Evolutionary conservation across 2,888 invertebrate genomes (phyloP), one percentile per base, ranked within the genome.

Genomic region (Lasius fuliginosus): DNA sequence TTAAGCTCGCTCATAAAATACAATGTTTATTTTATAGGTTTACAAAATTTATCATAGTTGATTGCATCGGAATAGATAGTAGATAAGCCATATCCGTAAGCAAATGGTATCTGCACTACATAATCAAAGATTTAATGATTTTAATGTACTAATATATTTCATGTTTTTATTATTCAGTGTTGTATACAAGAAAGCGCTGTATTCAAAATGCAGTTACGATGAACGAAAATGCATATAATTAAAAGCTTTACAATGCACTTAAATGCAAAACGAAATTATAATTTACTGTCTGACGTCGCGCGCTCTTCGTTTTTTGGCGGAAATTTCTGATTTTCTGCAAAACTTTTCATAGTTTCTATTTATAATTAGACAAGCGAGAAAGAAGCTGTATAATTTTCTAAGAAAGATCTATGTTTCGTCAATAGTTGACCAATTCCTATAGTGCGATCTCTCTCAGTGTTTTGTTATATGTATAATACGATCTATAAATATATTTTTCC

Each of bases 281-380:
- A 64, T 75, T 46, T 75, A 75, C 33, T 6, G 18, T 49, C 23
- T 65, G 67, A 65, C 36, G 18, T 65, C 49, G 49, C 33, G 15
- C 23, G 15, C 23, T 74, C 12, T 76, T 49, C 36, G n/a, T 46
- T 65, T 75, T 75, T 64, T 23, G 42, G 42, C n/a, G 53, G 23
- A 49, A 75, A 53, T 53, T 49, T 46, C 30, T 64, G 46, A 75
- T 75, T 75, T 64, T 64, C 46, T 33, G 11, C 8, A 75, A 49
- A 76, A 65, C 75, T 75, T 46, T 64, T 6, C 23, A 36, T 23
- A 23, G 49, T 46, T 11, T 15, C 42, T 75, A 75, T 49, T 76
- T n/a, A 53, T 53, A n/a, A 53, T 53, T 65, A 76, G 11, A 33
- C 18, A 23, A 18, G 62, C 30, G 65, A 65, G 11, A 36, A 49